Conservation (phyloP, 1,140 invertebrate genomes). For the Psix sp. region DNA sequence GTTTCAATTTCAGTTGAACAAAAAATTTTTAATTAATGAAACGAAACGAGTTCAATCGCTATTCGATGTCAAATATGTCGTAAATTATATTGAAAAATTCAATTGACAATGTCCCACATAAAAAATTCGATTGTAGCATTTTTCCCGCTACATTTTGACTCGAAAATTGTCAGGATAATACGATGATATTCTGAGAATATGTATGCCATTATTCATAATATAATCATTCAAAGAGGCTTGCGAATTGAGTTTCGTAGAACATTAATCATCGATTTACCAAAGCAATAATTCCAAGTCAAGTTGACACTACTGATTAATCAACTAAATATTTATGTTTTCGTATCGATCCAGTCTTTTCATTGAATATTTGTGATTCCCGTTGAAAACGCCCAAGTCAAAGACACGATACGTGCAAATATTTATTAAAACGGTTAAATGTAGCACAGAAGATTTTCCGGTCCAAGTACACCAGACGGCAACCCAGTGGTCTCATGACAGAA, state of each 20-base stretch:
- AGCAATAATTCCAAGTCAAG: not conserved
- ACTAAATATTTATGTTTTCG: slow-evolving; percentile 16
- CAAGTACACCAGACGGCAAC: too few species aligned
- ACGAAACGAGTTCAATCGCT: slow-evolving; percentile 9
- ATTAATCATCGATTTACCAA: slow-evolving; percentile 9
- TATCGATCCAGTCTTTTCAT: not conserved
- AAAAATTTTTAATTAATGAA: slow-evolving; percentile 31
- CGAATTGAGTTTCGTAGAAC: not conserved
- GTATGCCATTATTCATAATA: too few species aligned
- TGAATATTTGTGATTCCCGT: slow-evolving; percentile 8
- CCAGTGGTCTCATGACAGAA: too few species aligned
- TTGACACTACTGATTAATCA: slow-evolving; percentile 12
- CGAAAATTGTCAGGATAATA: too few species aligned
- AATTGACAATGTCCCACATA: too few species aligned
- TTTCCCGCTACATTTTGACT: too few species aligned
- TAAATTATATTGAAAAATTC: slow-evolving; percentile 33
- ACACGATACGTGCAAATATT: slow-evolving; percentile 4
- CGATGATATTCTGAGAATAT: too few species aligned
- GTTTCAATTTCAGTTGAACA: slow-evolving; percentile 7
- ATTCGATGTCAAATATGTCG: slow-evolving; percentile 1
- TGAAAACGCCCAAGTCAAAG: slow-evolving; percentile 6
- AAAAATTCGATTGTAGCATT: too few species aligned
- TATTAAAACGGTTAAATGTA: not conserved
- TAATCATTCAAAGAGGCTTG: not conserved
- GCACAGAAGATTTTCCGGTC: too few species aligned